Conservation (phyloP, 2,113 vertebrate genomes). For the Petrocephalus zakoni region DNA sequence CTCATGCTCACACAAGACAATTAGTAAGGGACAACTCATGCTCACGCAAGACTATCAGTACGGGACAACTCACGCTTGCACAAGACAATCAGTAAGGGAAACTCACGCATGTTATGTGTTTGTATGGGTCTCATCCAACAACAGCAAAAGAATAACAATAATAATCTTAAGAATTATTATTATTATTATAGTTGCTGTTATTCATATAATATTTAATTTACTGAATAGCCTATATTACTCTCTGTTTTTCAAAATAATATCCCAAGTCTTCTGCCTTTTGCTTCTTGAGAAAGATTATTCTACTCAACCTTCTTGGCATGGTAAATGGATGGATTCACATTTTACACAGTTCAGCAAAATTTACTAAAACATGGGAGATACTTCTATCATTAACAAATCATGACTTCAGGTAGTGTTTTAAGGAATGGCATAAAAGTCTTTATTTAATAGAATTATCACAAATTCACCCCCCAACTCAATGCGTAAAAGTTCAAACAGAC, state of each 20-base stretch:
- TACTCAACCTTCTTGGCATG: not conserved
- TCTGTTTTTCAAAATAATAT: not conserved
- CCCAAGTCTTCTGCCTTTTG: not conserved
- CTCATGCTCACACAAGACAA: no score
- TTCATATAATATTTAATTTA: not conserved
- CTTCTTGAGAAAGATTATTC: not conserved
- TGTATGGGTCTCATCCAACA: not conserved
- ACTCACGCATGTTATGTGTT: not conserved
- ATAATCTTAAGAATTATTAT: not conserved
- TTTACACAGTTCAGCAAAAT: not conserved
- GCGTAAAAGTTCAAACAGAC: not conserved
- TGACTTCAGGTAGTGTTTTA: not conserved
- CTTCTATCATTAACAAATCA: not conserved
- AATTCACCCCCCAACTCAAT: not conserved
- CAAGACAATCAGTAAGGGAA: not conserved
- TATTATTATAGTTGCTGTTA: not conserved
- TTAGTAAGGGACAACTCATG: no score
- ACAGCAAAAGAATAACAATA: not conserved
- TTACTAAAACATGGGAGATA: not conserved
- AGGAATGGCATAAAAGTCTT: not conserved
- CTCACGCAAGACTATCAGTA: no score
- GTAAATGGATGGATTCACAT: not conserved
- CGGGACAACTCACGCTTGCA: no score
- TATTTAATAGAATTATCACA: not conserved
- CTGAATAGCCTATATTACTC: not conserved